phyloP scores from a whole-genome alignment of 1,140 invertebrate species.

The Archegozetes longisetosus region DNA sequence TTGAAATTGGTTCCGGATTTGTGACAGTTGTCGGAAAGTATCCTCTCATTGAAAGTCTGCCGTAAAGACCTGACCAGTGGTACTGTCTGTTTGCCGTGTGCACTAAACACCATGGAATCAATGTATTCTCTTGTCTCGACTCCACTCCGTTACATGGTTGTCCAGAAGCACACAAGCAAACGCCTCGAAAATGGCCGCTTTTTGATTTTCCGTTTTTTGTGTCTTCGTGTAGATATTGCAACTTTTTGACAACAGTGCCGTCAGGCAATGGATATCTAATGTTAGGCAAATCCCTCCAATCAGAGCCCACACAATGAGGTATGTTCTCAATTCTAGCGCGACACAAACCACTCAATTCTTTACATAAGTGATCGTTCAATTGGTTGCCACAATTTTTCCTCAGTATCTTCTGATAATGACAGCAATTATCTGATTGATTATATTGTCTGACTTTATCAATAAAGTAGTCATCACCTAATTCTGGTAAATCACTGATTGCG shows the following conservation, averaged over 20 bases:
- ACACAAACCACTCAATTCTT: conserved; percentile 62
- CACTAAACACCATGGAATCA: conserved; percentile 78
- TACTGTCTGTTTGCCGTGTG: conserved; percentile 73
- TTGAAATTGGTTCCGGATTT: conserved; percentile 78
- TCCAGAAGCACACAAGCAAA: conserved; percentile 54
- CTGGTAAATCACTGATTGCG: conserved; percentile 63
- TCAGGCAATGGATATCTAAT: conserved; percentile 49
- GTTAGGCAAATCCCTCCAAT: conserved; percentile 77
- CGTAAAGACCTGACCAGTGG: conserved; percentile 60
- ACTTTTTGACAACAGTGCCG: conserved; percentile 43
- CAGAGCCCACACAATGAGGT: conserved; percentile 53
- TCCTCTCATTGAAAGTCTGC: conserved; percentile 63
- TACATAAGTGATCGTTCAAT: conserved; percentile 63
- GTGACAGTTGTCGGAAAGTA: conserved; percentile 62
- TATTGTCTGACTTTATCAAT: conserved; percentile 32
- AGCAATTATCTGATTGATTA: conserved; percentile 43
- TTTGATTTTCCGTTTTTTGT: conserved; percentile 44
- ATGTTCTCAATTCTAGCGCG: conserved; percentile 59
- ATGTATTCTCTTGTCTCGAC: conserved; percentile 62
- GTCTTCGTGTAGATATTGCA: conserved; percentile 54
- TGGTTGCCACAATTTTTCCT: conserved; percentile 34
- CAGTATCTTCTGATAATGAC: conserved; percentile 57
- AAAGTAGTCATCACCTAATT: conserved; percentile 53
- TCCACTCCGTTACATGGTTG: conserved; percentile 42
- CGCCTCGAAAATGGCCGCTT: conserved; percentile 47